These are phyloP conservation scores for Synanthedon myopaeformis DNA, from an alignment of 2,888 invertebrate genomes.

Conservation along the genomic window DNA sequence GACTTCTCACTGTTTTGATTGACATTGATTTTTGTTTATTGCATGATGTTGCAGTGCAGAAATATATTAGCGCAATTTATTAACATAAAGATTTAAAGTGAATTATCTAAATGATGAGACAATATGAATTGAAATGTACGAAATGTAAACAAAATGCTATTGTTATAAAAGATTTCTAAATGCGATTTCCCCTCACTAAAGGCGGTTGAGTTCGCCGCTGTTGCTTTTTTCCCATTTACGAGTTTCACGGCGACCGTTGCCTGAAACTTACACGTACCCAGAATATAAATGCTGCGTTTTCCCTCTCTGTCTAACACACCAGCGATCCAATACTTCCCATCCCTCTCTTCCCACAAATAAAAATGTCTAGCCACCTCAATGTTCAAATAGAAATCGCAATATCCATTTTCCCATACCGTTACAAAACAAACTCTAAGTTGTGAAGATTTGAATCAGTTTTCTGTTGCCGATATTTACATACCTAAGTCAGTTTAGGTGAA, in stretches of 20 bases:
- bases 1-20: too few species aligned
- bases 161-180: slow-evolving; percentile 14
- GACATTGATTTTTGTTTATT: too few species aligned
- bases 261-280: slow-evolving; percentile 71
- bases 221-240: slow-evolving; percentile 71
- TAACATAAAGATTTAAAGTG: too few species aligned
- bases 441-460: slow-evolving; percentile 22
- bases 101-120: too few species aligned
- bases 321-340: slow-evolving; percentile 21
- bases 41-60: too few species aligned
- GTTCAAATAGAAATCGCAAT: slow-evolving; percentile 60
- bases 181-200: slow-evolving; percentile 51
- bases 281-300: slow-evolving; percentile 63
- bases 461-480: slow-evolving; percentile 6
- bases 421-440: slow-evolving; percentile 29
- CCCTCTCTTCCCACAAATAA: slow-evolving; percentile 60
- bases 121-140: too few species aligned
- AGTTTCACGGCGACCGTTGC: slow-evolving; percentile 71
- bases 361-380: slow-evolving; percentile 64
- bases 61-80: too few species aligned
- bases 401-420: slow-evolving; percentile 31
- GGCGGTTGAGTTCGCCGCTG: slow-evolving; percentile 64
- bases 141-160: too few species aligned
- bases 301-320: slow-evolving; percentile 29
- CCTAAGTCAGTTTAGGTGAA: slow-evolving; percentile 30